Conservation (phyloP, 2,113 vertebrate species). For the Corydoras sp. region DNA sequence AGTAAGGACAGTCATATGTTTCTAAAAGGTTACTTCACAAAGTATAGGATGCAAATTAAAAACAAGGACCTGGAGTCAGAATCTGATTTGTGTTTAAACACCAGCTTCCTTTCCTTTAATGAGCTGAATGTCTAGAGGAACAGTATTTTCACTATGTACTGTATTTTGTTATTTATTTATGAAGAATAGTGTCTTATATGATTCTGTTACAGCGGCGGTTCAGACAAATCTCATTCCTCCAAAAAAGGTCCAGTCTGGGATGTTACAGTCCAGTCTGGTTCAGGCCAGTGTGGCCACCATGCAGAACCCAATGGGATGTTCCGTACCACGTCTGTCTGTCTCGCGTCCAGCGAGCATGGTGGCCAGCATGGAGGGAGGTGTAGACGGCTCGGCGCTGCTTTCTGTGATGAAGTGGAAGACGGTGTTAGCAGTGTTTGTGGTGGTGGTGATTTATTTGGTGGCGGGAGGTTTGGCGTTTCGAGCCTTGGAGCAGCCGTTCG, state of each 20-base stretch:
- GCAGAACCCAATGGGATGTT: slow-evolving; percentile 71
- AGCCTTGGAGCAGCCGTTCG: slow-evolving; percentile 87
- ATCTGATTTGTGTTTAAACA: too few species aligned
- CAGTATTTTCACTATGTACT: too few species aligned
- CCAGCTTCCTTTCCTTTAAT: too few species aligned
- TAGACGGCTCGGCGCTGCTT: slow-evolving; percentile 68
- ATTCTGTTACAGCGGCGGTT: slow-evolving; percentile 64
- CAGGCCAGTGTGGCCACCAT: slow-evolving; percentile 71
- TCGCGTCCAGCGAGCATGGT: slow-evolving; percentile 74
- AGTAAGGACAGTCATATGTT: too few species aligned
- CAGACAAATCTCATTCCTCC: slow-evolving; percentile 68
- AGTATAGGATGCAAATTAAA: too few species aligned
- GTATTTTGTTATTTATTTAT: not conserved
- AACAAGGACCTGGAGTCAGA: too few species aligned
- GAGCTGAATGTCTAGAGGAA: too few species aligned
- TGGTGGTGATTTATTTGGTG: slow-evolving; percentile 89
- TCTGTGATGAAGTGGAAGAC: slow-evolving; percentile 97
- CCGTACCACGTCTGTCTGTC: slow-evolving; percentile 70
- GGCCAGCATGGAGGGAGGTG: slow-evolving; percentile 78
- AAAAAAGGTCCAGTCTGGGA: slow-evolving; percentile 65
- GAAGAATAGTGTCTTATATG: not conserved
- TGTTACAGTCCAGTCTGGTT: slow-evolving; percentile 69
- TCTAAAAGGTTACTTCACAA: too few species aligned
- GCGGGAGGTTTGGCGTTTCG: slow-evolving; percentile 83
- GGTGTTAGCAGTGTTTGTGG: slow-evolving; percentile 86